A percentile compares a stretch with the other conserved stretches of the same genome.
These are phyloP conservation scores for Diplodus sargus DNA, from an alignment of 2,797 vertebrate genomes.

Conservation along the genomic window DNA sequence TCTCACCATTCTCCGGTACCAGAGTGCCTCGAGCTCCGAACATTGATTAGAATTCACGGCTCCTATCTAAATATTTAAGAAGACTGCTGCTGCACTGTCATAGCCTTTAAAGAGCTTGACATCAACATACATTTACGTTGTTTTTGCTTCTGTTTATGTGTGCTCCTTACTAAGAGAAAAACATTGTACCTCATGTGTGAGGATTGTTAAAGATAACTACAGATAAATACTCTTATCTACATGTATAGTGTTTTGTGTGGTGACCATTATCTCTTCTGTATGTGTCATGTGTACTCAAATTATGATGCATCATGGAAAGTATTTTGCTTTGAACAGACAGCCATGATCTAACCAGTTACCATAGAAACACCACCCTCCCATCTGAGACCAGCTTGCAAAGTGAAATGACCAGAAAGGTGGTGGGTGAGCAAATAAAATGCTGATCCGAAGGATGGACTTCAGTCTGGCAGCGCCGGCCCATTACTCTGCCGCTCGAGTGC, in stretches of 20 bases:
- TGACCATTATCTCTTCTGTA: conserved; percentile 13
- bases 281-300: conserved; percentile 54
- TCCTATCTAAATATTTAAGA: conserved; percentile 61
- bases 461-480: conserved; percentile 45
- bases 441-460: conserved; percentile 52
- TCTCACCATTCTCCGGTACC: conserved; percentile 41
- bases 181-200: background rate
- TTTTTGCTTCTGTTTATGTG: conserved; percentile 16
- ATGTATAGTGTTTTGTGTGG: conserved; percentile 9
- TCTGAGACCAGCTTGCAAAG: conserved; percentile 68
- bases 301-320: conserved; percentile 71
- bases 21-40: conserved; percentile 40
- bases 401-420: conserved; percentile 76
- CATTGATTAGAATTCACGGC: conserved; percentile 60
- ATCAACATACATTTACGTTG: conserved; percentile 4
- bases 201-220: background rate
- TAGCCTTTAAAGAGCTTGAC: conserved; percentile 20
- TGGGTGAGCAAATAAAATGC: conserved; percentile 70
- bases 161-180: background rate
- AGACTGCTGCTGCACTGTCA: conserved; percentile 22
- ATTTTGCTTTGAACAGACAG: conserved; percentile 74
- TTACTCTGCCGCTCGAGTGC: conserved; percentile 27
- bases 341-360: conserved; percentile 80
- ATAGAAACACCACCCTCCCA: conserved; percentile 74
- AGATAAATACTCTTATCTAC: conserved; percentile 10